Base-by-base conservation (phyloP, 2,113 vertebrate species). In the Tricholaema leucomelas region DNA sequence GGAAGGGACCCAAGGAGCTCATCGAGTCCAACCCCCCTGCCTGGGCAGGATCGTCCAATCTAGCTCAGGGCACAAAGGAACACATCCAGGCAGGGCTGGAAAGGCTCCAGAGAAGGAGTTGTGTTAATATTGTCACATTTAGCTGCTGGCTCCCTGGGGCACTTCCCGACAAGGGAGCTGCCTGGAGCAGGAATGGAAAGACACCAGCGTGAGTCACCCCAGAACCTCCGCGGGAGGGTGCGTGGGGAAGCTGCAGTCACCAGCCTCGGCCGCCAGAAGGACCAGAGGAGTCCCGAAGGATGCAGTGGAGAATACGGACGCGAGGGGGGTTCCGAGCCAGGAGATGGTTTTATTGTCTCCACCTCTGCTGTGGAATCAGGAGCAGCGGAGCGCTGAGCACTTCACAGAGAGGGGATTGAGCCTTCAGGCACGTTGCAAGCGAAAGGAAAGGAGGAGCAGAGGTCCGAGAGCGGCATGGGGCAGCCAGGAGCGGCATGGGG, bases 301-400 rank as follows among this genome's bases (percentile, higher is more conserved):
- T 1, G 30, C 38, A 77, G 36, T 5, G 2, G 23, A 70, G 56
- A 23, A 50, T 12, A 50, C 48, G 48, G 23, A 50, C 48, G 9
- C 48, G 55, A 24, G 38, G 15, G 5, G 6, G 6, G 17, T 36
- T 31, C 31, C 17, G 84, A 76, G 20, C 23, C 30, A 52, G 19
- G 16, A 17, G 14, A 56, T 80, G 48, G 6, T 12, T 94, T 96
- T 94, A 96, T 96, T 95, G 81, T 63, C 76, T 93, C 92, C 94
- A 70, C 3, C 0, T 24, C 50, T 20, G 52, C 80, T 15, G 72
- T 18, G 90, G 85, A 82, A 83, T 6, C 12, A 44, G 48, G 65
- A 65, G 30, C 15, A 2, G 31, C 31, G 21, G 1, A 60, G 8
- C 59, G 2, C 23, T 25, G 0, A 3, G 42, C 30, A 30, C 60